Evolutionary conservation across 2,113 vertebrate species (phyloP).

Genomic region (Agapornis roseicollis): DNA sequence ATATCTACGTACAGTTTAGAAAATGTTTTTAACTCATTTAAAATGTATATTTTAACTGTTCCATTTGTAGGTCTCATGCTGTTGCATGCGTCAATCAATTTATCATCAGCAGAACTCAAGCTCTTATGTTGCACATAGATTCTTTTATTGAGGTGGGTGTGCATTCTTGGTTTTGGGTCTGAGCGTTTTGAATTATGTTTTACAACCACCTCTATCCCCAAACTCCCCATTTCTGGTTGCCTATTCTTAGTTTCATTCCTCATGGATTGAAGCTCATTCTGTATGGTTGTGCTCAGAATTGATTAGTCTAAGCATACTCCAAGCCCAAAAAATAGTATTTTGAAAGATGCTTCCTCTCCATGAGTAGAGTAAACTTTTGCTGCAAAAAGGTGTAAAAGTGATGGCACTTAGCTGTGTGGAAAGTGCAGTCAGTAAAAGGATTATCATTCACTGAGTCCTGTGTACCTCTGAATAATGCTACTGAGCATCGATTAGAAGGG

Average conservation of each 20-base stretch:
- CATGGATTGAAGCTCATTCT: background rate
- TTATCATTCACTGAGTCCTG: background rate
- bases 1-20: background rate
- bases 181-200: background rate
- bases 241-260: background rate
- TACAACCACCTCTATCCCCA: background rate
- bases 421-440: background rate
- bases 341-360: background rate
- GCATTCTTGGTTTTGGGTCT: background rate
- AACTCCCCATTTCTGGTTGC: background rate
- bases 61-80: slow-evolving; percentile 88
- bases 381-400: background rate
- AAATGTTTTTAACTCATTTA: background rate
- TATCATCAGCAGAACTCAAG: slow-evolving; percentile 97
- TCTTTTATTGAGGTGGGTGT: slow-evolving; percentile 92
- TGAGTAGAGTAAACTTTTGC: background rate
- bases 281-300: background rate
- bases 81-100: slow-evolving; percentile 98
- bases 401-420: background rate
- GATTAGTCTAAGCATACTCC: background rate
- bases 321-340: background rate
- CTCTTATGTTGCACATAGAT: slow-evolving; percentile 97
- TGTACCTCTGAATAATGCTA: background rate
- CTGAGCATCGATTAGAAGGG: background rate
- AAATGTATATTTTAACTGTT: background rate